phyloP scores from a whole-genome alignment of 2,888 invertebrate genomes.

The Herminia tarsipennalis region DNA sequence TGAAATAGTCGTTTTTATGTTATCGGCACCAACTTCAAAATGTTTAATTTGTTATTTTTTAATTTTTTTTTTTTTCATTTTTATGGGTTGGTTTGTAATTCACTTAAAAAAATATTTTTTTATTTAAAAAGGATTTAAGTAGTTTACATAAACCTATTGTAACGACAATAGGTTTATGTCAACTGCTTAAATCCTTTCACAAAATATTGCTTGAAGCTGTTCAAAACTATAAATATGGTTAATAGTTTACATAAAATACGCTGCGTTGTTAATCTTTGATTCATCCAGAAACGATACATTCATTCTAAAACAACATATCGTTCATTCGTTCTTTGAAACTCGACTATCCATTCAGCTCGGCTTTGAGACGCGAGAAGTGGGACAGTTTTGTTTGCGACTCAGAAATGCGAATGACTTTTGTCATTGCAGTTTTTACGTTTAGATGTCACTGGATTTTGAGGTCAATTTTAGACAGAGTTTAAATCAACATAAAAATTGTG shows the following conservation, averaged over 20 bases:
- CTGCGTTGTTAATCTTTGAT: constrained; percentile 4
- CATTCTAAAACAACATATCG: constrained; percentile 16
- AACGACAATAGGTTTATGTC: too few relatives aligned
- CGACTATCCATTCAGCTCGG: constrained; percentile 29
- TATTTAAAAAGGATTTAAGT: too few relatives aligned
- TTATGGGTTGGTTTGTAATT: too few relatives aligned
- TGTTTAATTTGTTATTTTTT: too few relatives aligned
- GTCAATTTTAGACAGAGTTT: constrained; percentile 18
- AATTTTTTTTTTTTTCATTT: too few relatives aligned
- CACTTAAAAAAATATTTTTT: too few relatives aligned
- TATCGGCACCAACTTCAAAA: too few relatives aligned
- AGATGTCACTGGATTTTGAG: constrained; percentile 34
- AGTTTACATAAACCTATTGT: too few relatives aligned
- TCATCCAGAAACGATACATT: constrained; percentile 10
- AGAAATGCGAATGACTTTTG: constrained; percentile 39
- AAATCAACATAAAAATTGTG: not conserved
- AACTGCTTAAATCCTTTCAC: too few relatives aligned
- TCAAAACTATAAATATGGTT: too few relatives aligned
- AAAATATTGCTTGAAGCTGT: too few relatives aligned
- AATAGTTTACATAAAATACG: not conserved
- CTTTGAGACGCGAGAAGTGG: constrained; percentile 31
- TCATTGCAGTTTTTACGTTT: constrained; percentile 21
- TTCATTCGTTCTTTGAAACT: constrained; percentile 28
- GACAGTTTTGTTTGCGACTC: constrained; percentile 40
- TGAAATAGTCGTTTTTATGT: too few relatives aligned